A percentile compares a stretch with the other conserved stretches of the same genome.
These are phyloP conservation scores for Microcebus tavaratra DNA, from an alignment of 2,113 vertebrate species.

Conservation along the genomic window DNA sequence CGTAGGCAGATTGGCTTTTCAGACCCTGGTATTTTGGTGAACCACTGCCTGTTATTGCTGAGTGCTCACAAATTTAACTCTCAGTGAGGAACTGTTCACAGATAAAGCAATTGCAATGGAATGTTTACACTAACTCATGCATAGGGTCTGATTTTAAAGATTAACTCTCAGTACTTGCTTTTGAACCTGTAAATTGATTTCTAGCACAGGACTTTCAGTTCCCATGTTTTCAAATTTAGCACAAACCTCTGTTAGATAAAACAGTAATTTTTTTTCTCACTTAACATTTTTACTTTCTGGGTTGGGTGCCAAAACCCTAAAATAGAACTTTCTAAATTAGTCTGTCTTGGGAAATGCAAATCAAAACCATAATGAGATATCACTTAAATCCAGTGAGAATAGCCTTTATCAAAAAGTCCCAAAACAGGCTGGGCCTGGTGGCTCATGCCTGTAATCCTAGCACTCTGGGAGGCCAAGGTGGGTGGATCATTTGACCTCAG, in stretches of 20 bases:
- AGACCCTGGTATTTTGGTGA: neutral
- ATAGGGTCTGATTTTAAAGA: neutral
- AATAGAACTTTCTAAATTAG: constrained; percentile 56
- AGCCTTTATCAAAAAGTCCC: too few species aligned
- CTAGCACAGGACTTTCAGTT: constrained; percentile 33
- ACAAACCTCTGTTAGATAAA: constrained; percentile 9
- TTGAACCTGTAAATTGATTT: constrained; percentile 20
- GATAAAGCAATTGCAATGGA: neutral
- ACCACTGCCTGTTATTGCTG: neutral
- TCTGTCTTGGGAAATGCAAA: neutral
- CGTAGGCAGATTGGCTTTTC: neutral
- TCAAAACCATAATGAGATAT: too few species aligned
- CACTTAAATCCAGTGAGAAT: too few species aligned
- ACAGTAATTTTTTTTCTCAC: neutral
- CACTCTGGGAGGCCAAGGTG: too few species aligned
- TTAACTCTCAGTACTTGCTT: neutral
- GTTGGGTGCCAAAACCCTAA: constrained; percentile 1
- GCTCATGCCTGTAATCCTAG: too few species aligned
- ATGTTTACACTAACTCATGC: neutral
- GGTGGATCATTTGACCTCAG: too few species aligned
- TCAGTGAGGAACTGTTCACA: neutral
- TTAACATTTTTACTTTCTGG: constrained; percentile 59
- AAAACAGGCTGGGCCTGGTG: too few species aligned
- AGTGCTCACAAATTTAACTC: neutral
- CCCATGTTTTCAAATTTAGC: neutral